phyloP scores from a whole-genome alignment of 2,113 vertebrate species.

The Atlantisia rogersi region DNA sequence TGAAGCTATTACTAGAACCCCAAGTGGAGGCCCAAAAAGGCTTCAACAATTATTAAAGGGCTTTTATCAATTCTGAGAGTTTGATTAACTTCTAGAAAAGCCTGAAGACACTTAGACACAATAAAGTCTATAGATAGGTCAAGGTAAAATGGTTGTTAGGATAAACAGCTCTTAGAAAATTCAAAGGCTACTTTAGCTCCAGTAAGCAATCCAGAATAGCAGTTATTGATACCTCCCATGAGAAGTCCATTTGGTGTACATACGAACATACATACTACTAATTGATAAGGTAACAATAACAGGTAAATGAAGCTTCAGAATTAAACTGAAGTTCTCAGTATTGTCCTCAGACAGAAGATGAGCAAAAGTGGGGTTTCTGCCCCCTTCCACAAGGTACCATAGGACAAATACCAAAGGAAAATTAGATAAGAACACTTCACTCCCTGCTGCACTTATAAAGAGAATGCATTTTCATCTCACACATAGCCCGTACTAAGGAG shows the following conservation, averaged over 20 bases:
- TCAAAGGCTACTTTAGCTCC: neutral
- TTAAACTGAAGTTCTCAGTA: neutral
- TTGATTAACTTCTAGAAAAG: neutral
- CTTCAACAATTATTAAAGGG: neutral
- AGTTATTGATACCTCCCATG: neutral
- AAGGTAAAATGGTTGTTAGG: neutral
- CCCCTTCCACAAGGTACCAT: neutral
- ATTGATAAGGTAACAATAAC: neutral
- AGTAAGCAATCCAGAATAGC: neutral
- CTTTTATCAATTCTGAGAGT: neutral
- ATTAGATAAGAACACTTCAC: neutral
- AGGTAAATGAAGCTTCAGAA: neutral
- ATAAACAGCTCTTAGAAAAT: neutral
- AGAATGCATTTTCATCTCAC: neutral
- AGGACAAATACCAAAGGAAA: neutral
- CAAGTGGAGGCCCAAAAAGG: neutral
- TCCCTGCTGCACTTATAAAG: neutral
- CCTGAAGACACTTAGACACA: neutral
- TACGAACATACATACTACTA: neutral
- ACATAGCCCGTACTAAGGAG: neutral
- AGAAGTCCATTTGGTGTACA: neutral
- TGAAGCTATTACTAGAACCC: neutral
- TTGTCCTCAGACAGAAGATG: neutral
- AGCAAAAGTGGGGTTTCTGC: neutral
- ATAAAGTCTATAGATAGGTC: neutral